These are phyloP conservation scores for Epistrophe grossulariae DNA, from an alignment of 2,888 invertebrate genomes.

Conservation along the genomic window DNA sequence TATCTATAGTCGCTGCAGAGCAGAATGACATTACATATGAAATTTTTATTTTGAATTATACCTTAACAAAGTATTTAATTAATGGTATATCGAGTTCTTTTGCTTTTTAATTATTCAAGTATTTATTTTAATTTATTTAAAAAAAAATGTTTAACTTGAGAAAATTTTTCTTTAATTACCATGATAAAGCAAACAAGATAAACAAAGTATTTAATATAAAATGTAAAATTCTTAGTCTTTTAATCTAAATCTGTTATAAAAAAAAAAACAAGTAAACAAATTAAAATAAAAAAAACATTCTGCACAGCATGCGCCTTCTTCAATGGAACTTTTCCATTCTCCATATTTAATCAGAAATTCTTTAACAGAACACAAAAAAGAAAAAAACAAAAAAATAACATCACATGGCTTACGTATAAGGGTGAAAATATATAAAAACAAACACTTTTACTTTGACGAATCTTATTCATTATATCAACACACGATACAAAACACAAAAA, in stretches of 20 bases:
- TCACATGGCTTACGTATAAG: neutral
- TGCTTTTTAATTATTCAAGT: too few species aligned
- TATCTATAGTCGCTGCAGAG: too few species aligned
- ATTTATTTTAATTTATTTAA: too few species aligned
- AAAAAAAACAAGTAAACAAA: neutral
- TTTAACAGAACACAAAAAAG: neutral
- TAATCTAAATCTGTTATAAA: too few species aligned
- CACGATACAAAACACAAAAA: neutral
- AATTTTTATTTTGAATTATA: too few species aligned
- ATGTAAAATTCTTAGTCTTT: neutral
- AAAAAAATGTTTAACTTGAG: too few species aligned
- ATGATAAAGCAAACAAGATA: too few species aligned
- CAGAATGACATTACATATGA: too few species aligned
- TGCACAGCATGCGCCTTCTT: neutral
- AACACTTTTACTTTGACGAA: conserved; percentile 25
- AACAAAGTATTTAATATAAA: too few species aligned
- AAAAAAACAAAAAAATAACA: conserved; percentile 3
- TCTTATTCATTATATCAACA: conserved; percentile 10
- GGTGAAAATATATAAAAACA: neutral
- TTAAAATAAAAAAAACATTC: neutral
- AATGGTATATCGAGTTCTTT: too few species aligned
- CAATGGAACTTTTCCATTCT: neutral
- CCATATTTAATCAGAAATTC: neutral
- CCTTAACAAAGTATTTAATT: too few species aligned
- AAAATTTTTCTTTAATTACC: too few species aligned